A percentile compares a stretch with the other conserved stretches of the same genome.
These are phyloP conservation scores for Rhyacophila brunnea DNA, from an alignment of 1,140 invertebrate species.

Conservation along the genomic window DNA sequence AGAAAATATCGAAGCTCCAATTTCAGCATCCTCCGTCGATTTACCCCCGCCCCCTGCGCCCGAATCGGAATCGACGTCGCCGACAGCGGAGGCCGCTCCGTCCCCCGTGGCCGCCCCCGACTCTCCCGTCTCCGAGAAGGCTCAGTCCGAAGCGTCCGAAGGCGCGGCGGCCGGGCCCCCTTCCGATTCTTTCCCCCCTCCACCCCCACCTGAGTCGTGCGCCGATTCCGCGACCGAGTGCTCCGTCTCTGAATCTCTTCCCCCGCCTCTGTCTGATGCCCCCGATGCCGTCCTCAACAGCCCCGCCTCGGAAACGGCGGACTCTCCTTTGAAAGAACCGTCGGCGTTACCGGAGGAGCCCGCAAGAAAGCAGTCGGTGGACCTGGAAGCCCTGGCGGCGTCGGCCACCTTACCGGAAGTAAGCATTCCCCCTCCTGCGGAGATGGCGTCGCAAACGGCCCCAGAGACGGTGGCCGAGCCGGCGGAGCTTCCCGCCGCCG, in stretches of 20 bases:
- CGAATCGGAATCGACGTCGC: neutral
- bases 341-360: slow-evolving; percentile 5
- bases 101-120: neutral
- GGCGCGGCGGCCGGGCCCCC: slow-evolving; percentile 14
- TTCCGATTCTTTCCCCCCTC: slow-evolving; percentile 29
- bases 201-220: slow-evolving; percentile 30
- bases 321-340: slow-evolving; percentile 25
- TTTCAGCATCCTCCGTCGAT: neutral
- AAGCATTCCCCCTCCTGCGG: slow-evolving; percentile 7
- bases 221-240: slow-evolving; percentile 30
- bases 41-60: neutral
- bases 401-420: slow-evolving; percentile 13
- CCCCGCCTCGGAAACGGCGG: slow-evolving; percentile 27
- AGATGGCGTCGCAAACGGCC: slow-evolving; percentile 13
- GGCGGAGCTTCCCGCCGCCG: slow-evolving; percentile 33
- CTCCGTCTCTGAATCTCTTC: slow-evolving; percentile 30
- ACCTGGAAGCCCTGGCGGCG: slow-evolving; percentile 2
- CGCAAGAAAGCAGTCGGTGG: neutral
- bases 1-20: neutral
- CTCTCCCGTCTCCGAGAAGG: slow-evolving; percentile 25
- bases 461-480: slow-evolving; percentile 27
- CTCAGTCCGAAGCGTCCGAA: slow-evolving; percentile 26
- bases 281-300: slow-evolving; percentile 29
- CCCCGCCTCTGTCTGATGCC: slow-evolving; percentile 29
- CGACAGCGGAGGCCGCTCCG: neutral